Evolutionary conservation across 2,113 vertebrate genomes (phyloP).

Genomic region (Sturnira hondurensis): DNA sequence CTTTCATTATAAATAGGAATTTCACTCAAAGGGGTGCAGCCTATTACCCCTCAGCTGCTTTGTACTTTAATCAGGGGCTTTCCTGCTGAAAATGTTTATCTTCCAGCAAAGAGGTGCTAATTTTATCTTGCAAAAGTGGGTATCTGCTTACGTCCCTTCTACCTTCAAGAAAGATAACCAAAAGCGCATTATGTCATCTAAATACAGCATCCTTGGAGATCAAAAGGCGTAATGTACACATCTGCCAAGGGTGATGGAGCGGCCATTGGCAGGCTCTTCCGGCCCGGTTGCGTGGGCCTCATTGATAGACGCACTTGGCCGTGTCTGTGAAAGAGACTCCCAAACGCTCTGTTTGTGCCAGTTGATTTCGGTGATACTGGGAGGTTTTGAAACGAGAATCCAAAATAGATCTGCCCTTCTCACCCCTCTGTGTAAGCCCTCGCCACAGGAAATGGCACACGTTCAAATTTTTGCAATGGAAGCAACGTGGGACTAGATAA

Average conservation of each 20-base stretch:
- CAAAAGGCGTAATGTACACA: slow-evolving; percentile 85
- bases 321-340: slow-evolving; percentile 73
- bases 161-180: slow-evolving; percentile 80
- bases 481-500: slow-evolving; percentile 81
- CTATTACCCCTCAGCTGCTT: slow-evolving; percentile 72
- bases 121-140: slow-evolving; percentile 84
- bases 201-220: slow-evolving; percentile 83
- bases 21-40: slow-evolving; percentile 77
- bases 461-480: slow-evolving; percentile 80
- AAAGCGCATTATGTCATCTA: slow-evolving; percentile 80
- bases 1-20: slow-evolving; percentile 83
- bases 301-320: slow-evolving; percentile 80
- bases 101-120: slow-evolving; percentile 81
- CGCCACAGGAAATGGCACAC: slow-evolving; percentile 84
- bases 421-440: slow-evolving; percentile 77
- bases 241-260: slow-evolving; percentile 85
- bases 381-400: slow-evolving; percentile 78
- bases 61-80: slow-evolving; percentile 80
- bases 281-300: slow-evolving; percentile 73
- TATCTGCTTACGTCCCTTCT: slow-evolving; percentile 78
- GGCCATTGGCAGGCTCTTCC: slow-evolving; percentile 82
- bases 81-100: slow-evolving; percentile 82
- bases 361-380: slow-evolving; percentile 77
- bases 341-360: slow-evolving; percentile 78
- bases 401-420: slow-evolving; percentile 83